Base-by-base conservation (phyloP, 35 echinoderm and acorn worm genomes). In the Patiria miniata region DNA sequence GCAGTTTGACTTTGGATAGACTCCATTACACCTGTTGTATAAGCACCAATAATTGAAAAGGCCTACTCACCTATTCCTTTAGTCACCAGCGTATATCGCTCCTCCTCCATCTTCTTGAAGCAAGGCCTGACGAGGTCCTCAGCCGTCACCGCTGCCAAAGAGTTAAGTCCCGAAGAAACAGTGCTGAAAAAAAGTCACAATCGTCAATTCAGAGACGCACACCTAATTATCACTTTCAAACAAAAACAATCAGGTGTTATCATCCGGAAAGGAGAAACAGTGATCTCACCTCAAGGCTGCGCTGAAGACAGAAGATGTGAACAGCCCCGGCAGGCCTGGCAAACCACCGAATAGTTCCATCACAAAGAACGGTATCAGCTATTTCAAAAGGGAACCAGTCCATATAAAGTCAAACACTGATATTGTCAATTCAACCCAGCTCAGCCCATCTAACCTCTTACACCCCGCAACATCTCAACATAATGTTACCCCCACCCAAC, bases 91-190 rank as follows among this genome's bases (percentile, higher is more conserved):
- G 87, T 89, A 26, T 65, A 81, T 42, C 19, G 68, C 47, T 81
- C 54, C 47, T 89, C 87, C 17, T 52, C 51, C 50, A 47, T 51
- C 9, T 58, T 55, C 12, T 83, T 83, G 36, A 82, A 82, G 18
- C 40, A 61, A 16, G 87, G 87, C 50, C 83, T 93, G 23, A 93
- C 53, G 12, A 87, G 34, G 54, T 93, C 91, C 51, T 93, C 86
- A 8, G 68, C 85, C 10, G 73, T 77, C 10, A 93, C 91, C 9
- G 91, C 86, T 10, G 91, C 79, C 68, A 88, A 30, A 8, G 91
- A 79, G 51, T 93, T 93, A 5, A 93, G 81, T 42, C 91, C 91
- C 14, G 91, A 90, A 15, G 88, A 90, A 10, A 90, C 39, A 7
- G 88, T 83, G 51, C 88, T 90, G 58, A 23, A 16, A 86, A 73